Conservation (phyloP, 2,888 invertebrate species). For the Chrysolina haemoptera region DNA sequence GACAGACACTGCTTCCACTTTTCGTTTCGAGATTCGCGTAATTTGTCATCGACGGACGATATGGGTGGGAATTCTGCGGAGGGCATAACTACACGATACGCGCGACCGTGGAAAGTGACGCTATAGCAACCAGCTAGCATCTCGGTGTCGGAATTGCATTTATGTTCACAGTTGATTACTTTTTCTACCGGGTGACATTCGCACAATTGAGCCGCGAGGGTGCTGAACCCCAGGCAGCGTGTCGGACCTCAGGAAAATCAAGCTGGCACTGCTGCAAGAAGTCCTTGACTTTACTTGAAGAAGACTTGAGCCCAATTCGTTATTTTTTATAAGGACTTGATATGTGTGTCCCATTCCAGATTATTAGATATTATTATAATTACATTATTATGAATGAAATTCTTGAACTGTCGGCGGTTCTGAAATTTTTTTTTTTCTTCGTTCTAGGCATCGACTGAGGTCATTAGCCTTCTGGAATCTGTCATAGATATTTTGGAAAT, state of each 20-base stretch:
- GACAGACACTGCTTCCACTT: no score
- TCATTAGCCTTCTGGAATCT: no score
- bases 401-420: no score
- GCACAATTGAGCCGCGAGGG: background rate
- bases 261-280: background rate
- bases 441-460: no score
- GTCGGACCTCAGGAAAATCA: background rate
- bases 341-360: no score
- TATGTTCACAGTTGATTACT: background rate
- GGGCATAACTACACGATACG: constrained; percentile 21
- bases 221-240: background rate
- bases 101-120: background rate
- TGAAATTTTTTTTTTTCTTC: no score
- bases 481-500: no score
- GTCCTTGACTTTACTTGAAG: no score
- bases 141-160: constrained; percentile 11
- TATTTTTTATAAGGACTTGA: no score
- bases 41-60: constrained; percentile 38
- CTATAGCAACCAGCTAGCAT: background rate
- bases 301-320: no score
- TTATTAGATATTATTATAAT: no score
- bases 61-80: constrained; percentile 37
- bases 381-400: no score
- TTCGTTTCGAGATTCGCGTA: constrained; percentile 5
- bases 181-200: constrained; percentile 12